Conservation (phyloP, 1,140 invertebrate species). For the Ostrea denselamellosa region DNA sequence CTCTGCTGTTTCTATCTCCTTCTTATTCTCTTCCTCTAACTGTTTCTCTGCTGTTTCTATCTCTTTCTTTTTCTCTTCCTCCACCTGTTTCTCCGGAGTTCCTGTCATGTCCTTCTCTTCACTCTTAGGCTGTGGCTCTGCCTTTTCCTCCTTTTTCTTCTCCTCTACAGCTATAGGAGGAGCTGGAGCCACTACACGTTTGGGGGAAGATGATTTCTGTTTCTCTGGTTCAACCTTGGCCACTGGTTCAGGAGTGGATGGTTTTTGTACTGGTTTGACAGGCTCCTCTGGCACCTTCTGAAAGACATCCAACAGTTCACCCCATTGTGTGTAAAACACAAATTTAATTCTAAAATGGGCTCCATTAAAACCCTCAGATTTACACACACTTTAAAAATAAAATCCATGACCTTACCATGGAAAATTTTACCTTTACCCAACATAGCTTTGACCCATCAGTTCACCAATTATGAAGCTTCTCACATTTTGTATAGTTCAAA, state of each 20-base stretch:
- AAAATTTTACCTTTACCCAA: too few species aligned
- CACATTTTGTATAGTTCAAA: too few species aligned
- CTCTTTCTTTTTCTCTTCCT: constrained; percentile 18
- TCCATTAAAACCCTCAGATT: too few species aligned
- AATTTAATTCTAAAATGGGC: too few species aligned
- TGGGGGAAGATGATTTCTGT: constrained; percentile 54
- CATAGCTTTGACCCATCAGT: too few species aligned
- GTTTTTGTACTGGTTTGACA: neutral
- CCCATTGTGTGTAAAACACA: too few species aligned
- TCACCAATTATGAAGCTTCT: too few species aligned
- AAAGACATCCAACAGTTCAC: neutral
- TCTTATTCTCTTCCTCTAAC: neutral
- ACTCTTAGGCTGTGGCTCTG: constrained; percentile 40
- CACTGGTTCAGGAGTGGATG: neutral
- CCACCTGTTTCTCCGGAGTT: constrained; percentile 38
- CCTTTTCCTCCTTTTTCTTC: constrained; percentile 40
- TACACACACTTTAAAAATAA: too few species aligned
- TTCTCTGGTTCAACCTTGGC: constrained; percentile 40
- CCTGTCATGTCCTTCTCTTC: constrained; percentile 42
- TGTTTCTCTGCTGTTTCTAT: constrained; percentile 61
- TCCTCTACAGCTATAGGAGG: constrained; percentile 10
- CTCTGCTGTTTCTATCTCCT: neutral
- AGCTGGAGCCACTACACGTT: constrained; percentile 41
- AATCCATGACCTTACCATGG: too few species aligned
- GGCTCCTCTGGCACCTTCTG: neutral